Base-by-base conservation (phyloP, 2,113 vertebrate species). In the Rhizomys pruinosus region DNA sequence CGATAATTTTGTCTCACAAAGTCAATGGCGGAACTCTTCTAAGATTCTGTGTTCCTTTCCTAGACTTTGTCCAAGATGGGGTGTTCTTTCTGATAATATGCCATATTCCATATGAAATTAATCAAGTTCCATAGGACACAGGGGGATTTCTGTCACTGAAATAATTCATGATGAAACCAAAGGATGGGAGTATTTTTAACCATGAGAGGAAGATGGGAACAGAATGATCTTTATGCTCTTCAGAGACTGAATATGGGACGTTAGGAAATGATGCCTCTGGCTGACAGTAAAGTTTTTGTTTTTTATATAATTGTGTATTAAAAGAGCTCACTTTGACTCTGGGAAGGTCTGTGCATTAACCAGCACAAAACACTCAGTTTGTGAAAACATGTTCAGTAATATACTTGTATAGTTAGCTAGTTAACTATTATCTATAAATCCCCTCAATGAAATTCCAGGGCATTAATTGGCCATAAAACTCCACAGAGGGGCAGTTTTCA, bases 401-500 rank as follows among this genome's bases (percentile, higher is more conserved):
- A 47, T 12, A 72, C 69, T 72, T 96, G 68, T 73, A 11, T 44
- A 64, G 93, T 96, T 97, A 96, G 94, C 97, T 96, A 97, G 90
- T 8, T 96, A 96, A 97, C 47, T 87, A 81, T 96, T 97, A 97
- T 95, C 94, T 97, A 63, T 91, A 96, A 98, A 97, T 94, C 85
- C 64, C 76, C 72, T 97, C 97, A 97, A 86, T 97, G 97, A 96
- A 97, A 98, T 98, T 97, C 95, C 96, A 93, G 92, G 79, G 89
- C 89, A 74, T 96, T 97, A 95, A 97, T 97, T 80, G 82, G 74
- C 91, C 93, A 87, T 95, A 89, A 97, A 98, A 96, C 92, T 96
- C 96, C 15, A 39, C 19, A 90, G 91, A 97, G 27, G 87, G 88
- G 64, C 88, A 94, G 97, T 98, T 97, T 96, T 87, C 94, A 97